Evolutionary conservation across 1,140 invertebrate species (phyloP), one percentile per base, ranked within the genome.

Genomic region (Drosophila kikkawai): DNA sequence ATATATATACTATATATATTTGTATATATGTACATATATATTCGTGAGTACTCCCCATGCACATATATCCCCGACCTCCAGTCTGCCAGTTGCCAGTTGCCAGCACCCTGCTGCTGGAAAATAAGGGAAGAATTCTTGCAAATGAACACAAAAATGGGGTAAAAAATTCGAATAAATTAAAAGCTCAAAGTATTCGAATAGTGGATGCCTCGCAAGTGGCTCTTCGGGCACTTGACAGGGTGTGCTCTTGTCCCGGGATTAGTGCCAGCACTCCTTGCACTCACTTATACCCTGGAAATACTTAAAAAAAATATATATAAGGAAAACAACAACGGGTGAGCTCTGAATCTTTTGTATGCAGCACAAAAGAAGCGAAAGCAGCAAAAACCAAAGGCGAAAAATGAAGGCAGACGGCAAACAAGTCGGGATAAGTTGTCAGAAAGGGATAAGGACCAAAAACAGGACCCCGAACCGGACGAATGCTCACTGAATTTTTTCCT

Each of bases 91-190:
- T 45, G 56, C n/a, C 36, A 51, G 26, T 39, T 45, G 56, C n/a
- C 36, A 51, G 26, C 75, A 68, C 67, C 45, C 67, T 56, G 37
- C 48, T 41, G 50, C 50, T 51, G 64, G 45, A 51, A 82, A 90
- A 90, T 85, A 88, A 85, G 84, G 85, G 85, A 90, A 90, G 79
- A 88, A 85, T 81, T 90, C 75, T 81, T 88, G 84, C 80, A 87
- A 87, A 87, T 87, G 85, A 87, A 87, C 84, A 90, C 69, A 84
- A 84, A 88, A 79, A 90, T 87, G 56, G 37, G 55, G 64, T 53
- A 79, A 78, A 78, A 60, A 73, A 73, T 51, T 60, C 32, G 55
- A 50, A 68, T 56, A 76, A 69, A 78, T 69, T 50, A 37, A 50
- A 45, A 75, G 47, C 53, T 22, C 9, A 32, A 56, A 13, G 22